Evolutionary conservation across 2,113 vertebrate species (phyloP), one percentile per base, ranked within the genome.

Genomic region (Tachysurus vachellii): DNA sequence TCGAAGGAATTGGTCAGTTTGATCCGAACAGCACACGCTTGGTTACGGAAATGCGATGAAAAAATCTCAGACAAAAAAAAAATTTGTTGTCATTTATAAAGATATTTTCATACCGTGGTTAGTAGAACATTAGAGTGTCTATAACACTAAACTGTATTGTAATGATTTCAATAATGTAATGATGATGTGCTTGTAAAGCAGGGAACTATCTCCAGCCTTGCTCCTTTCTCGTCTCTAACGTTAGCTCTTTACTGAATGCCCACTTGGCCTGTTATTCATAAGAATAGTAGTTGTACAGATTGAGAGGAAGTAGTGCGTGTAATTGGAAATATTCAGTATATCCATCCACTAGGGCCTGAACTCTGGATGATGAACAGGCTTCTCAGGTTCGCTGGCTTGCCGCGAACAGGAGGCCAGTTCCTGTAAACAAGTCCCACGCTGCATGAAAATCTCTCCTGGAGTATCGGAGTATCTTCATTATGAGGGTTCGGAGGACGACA

Each of bases 271-370:
- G 64, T 84, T 87, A 87, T 87, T 87, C 82, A 84, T 56, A 83
- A 83, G 81, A 84, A 77, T 77, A 87, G 71, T 44, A 62, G 80
- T 57, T 83, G 86, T 68, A 87, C 59, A 83, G 86, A 87, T 68
- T n/a, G 81, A 59, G 50, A 77, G 86, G 59, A 87, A 87, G 44
- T 87, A 87, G 86, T 87, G 81, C 86, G 53, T 87, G 86, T 87
- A 87, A 87, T 87, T 87, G 86, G 86, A 87, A 87, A 87, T 87
- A 83, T 87, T 84, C 71, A 5, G 81, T 62, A 54, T 53, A 87
- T 79, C 86, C 86, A 77, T 71, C 81, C 86, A 56, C 71, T 66
- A 50, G 31, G 71, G 71, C 70, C 70, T 84, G 71, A 79, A 83
- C 59, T 56, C 71, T 2, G 70, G 59, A 64, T 83, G 86, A 77